Evolutionary conservation across 2,113 vertebrate species (phyloP), one percentile per base, ranked within the genome.

Genomic region (Dasyurus viverrinus): DNA sequence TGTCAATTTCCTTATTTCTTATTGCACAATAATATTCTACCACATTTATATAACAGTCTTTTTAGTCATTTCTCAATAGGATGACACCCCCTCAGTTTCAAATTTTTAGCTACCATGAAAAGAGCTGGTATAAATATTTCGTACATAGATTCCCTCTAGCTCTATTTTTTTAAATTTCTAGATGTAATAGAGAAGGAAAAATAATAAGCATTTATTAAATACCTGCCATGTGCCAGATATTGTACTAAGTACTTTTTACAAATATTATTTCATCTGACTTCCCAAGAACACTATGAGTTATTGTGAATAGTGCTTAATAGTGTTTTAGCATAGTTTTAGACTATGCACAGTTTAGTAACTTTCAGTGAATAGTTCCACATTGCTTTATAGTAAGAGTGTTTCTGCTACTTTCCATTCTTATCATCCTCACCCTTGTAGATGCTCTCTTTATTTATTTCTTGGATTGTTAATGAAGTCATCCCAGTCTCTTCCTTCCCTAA

Each of bases 351-450:
- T 76, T n/a, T n/a, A n/a, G 6, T n/a, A 76, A 76, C 1, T n/a
- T 76, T n/a, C 57, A 36, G 36, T 76, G 36, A n/a, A 76, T 76
- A 19, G 19, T 76, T 76, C 30, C 12, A 76, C n/a, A 76, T 76
- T 68, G 14, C 4, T n/a, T n/a, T n/a, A n/a, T 76, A 76, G 36
- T n/a, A 68, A n/a, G 36, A 4, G 14, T 76, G 60, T 6, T 76
- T 76, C 36, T 12, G 1, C 60, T 76, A 76, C 25, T 94, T 92
- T 94, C 89, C n/a, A 54, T 93, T 96, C 76, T 76, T 90, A 8
- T 48, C 68, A 25, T n/a, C 23, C 27, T 30, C 30, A 54, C 92
- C 89, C 90, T 54, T 48, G 90, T 54, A 92, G 26, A 22, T 54
- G 54, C 1, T 92, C 36, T 93, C 2, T 92, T 92, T 46, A 90